A percentile compares a stretch with the other conserved stretches of the same genome.
Conservation (phyloP, 2,797 vertebrate genomes). For the Betta splendens region DNA sequence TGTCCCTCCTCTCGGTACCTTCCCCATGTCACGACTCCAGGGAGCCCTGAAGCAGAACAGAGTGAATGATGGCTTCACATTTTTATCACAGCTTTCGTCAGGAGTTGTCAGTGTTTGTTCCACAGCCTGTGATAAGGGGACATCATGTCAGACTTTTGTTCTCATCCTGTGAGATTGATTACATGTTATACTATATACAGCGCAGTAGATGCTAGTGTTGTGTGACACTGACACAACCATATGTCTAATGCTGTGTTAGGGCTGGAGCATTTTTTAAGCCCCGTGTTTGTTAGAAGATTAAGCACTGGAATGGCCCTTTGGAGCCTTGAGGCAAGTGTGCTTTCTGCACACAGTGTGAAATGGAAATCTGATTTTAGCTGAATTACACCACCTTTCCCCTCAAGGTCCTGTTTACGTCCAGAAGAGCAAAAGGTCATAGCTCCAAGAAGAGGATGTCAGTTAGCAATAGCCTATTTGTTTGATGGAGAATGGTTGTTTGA, state of each 20-base stretch:
- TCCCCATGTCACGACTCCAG: conserved; percentile 45
- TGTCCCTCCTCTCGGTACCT: conserved; percentile 27
- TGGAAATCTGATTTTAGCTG: conserved; percentile 57
- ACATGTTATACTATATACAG: too few relatives aligned
- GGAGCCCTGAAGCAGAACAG: conserved; percentile 35
- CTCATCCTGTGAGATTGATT: conserved; percentile 13
- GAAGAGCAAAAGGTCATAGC: conserved; percentile 63
- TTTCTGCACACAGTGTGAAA: conserved; percentile 33
- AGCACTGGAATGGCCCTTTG: conserved; percentile 3
- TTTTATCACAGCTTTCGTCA: conserved; percentile 48
- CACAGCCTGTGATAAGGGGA: conserved; percentile 18
- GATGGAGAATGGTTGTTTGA: conserved; percentile 43
- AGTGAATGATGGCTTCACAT: conserved; percentile 43
- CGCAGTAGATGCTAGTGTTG: neutral
- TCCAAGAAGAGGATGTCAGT: conserved; percentile 71
- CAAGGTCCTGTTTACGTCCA: conserved; percentile 60
- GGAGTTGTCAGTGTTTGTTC: conserved; percentile 23
- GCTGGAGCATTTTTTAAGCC: neutral
- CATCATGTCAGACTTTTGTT: conserved; percentile 19
- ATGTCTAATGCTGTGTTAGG: neutral
- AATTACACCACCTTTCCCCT: conserved; percentile 60
- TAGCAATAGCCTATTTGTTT: conserved; percentile 59
- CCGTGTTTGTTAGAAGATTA: conserved; percentile 16
- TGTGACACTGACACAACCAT: conserved; percentile 4
- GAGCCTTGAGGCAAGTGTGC: conserved; percentile 7